Evolutionary conservation across 2,797 vertebrate species (phyloP), one percentile per base, ranked within the genome.

Genomic region (Anniella stebbinsi): DNA sequence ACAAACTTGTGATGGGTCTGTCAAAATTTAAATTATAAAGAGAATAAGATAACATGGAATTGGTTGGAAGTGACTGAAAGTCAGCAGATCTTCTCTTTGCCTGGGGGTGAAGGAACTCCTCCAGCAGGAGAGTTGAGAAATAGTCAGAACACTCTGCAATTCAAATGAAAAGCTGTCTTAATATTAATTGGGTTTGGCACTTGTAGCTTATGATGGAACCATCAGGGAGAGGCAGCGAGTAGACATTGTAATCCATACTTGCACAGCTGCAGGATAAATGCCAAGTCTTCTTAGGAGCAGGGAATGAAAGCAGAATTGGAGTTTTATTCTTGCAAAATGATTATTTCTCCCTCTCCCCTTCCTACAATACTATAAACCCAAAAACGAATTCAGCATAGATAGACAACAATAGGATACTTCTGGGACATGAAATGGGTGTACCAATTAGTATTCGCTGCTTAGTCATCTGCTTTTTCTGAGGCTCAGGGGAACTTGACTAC

Each of bases 71-170:
- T 91, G 92, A 90, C 76, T 93, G 94, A 91, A 94, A 90, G 28
- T 91, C 88, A 66, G 5, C n/a, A 72, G 89, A 57, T 88, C 87
- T 54, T 89, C 89, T 84, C 77, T 90, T 91, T 90, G 91, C 94
- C 93, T 84, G 88, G 83, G 92, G 88, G 70, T 63, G 88, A 94
- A 94, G 88, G 92, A 92, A 87, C 90, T 85, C 92, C 83, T 93
- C 89, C 73, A 80, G 77, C 93, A 92, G 89, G 83, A 92, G 87
- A 80, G 15, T 36, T 60, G 13, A n/a, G 72, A 87, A 91, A 48
- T 92, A 76, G 75, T 45, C 54, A 86, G 88, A 92, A 67, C 63
- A 81, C 69, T 89, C 7, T 93, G 87, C 57, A n/a, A 82, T 57
- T 88, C 1, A 66, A 72, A 41, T 66, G 82, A 87, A 45, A 89